These are phyloP conservation scores for Genyomyrus donnyi DNA, from an alignment of 2,113 vertebrate genomes.

Conservation along the genomic window DNA sequence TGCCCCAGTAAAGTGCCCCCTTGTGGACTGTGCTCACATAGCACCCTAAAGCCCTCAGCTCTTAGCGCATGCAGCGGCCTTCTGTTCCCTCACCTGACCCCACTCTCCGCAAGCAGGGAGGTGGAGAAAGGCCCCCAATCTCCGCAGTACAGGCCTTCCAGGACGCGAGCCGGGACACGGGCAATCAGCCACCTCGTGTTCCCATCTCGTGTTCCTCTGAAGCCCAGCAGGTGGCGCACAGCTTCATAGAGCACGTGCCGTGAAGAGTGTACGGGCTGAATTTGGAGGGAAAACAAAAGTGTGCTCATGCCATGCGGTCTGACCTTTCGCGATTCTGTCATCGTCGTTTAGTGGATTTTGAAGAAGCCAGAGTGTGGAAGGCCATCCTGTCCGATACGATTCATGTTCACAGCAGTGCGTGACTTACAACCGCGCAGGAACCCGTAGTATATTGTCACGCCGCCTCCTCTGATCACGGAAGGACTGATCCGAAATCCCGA, in stretches of 20 bases:
- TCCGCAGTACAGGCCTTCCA: background rate
- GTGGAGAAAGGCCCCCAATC: background rate
- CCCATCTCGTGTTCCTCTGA: background rate
- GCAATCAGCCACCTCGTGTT: background rate
- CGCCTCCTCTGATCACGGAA: background rate
- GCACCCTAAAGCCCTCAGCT: background rate
- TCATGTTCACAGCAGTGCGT: background rate
- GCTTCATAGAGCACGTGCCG: background rate
- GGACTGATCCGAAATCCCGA: background rate
- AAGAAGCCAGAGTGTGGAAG: background rate
- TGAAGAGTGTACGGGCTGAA: background rate
- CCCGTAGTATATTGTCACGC: background rate
- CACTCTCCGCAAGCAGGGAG: background rate
- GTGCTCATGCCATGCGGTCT: background rate
- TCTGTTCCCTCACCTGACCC: background rate
- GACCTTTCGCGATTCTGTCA: background rate
- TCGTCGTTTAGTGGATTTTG: background rate
- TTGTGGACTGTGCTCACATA: background rate
- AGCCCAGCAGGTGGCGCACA: background rate
- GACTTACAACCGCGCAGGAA: background rate
- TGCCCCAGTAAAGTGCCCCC: background rate
- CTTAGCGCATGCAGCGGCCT: background rate
- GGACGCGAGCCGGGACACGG: background rate
- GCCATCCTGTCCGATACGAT: background rate
- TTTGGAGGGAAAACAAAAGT: background rate